Evolutionary conservation across 2,797 vertebrate genomes (phyloP).

Genomic region (Allobates femoralis): DNA sequence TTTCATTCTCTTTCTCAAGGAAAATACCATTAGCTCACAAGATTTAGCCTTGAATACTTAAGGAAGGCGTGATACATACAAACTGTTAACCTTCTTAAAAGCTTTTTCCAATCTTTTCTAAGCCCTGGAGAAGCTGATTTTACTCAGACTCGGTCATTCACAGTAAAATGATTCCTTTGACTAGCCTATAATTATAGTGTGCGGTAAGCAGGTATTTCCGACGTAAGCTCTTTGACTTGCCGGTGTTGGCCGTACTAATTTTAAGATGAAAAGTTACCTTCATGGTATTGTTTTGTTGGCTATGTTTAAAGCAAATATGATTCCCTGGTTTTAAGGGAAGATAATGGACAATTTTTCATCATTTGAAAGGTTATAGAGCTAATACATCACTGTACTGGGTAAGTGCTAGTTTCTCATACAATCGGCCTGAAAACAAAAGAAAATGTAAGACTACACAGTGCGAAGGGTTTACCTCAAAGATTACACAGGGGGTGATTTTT

Average conservation of each 20-base stretch:
- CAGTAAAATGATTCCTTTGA: constrained; percentile 64
- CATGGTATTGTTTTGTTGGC: constrained; percentile 38
- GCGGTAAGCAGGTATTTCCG: constrained; percentile 41
- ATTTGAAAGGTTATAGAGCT: constrained; percentile 18
- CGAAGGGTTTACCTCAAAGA: background rate
- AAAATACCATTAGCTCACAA: constrained; percentile 62
- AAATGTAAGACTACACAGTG: background rate
- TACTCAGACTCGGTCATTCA: constrained; percentile 55
- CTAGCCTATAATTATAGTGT: constrained; percentile 61
- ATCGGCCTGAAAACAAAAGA: background rate
- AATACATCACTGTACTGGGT: background rate
- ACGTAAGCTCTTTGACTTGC: constrained; percentile 49
- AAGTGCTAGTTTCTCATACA: background rate
- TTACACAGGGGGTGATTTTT: background rate
- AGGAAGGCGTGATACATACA: constrained; percentile 40
- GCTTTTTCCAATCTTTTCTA: constrained; percentile 48
- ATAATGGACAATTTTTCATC: constrained; percentile 39
- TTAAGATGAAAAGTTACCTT: constrained; percentile 46
- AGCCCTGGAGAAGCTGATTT: constrained; percentile 61
- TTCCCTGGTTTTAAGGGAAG: background rate
- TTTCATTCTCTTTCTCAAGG: constrained; percentile 59
- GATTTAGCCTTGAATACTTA: constrained; percentile 64
- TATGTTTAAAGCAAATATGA: constrained; percentile 16
- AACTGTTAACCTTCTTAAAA: constrained; percentile 55
- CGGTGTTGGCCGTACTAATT: constrained; percentile 24